Conservation (phyloP, 2,113 vertebrate species). For the Archocentrus centrarchus region DNA sequence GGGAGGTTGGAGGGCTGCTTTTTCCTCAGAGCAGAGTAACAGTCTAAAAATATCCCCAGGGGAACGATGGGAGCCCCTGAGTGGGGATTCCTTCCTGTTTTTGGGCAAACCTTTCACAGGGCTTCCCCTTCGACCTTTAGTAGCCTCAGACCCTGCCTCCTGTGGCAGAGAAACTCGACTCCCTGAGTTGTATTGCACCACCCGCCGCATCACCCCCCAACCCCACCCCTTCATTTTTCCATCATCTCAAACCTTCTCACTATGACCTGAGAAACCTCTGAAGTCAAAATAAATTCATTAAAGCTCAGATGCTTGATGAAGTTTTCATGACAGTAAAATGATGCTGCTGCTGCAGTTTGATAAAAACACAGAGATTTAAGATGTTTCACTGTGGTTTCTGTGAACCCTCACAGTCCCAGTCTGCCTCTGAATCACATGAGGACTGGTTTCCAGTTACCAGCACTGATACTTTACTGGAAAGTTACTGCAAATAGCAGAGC, state of each 20-base stretch:
- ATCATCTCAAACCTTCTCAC: neutral
- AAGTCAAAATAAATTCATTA: neutral
- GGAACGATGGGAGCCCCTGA: conserved; percentile 45
- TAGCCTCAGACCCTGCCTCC: neutral
- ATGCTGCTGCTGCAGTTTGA: rapidly evolving
- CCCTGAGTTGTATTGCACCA: conserved; percentile 12
- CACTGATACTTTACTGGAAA: conserved; percentile 64
- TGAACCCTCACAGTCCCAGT: neutral
- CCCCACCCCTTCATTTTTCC: neutral
- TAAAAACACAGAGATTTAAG: neutral
- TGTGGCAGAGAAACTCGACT: neutral
- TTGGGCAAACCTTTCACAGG: conserved; percentile 60
- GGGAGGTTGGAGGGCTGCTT: conserved; percentile 30
- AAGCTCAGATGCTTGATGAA: neutral
- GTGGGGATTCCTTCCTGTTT: conserved; percentile 71
- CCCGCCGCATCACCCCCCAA: neutral
- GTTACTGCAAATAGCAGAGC: conserved; percentile 62
- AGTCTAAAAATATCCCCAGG: conserved; percentile 48
- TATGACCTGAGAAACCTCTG: neutral
- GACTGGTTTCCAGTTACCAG: conserved; percentile 51
- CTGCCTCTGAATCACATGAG: conserved; percentile 25
- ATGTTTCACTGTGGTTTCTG: neutral
- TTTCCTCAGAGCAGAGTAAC: conserved; percentile 27
- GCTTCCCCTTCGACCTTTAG: conserved; percentile 44
- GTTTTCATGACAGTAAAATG: too few species aligned